Evolutionary conservation across 2,888 invertebrate genomes (phyloP).

Genomic region (Trichopoda pennipes): DNA sequence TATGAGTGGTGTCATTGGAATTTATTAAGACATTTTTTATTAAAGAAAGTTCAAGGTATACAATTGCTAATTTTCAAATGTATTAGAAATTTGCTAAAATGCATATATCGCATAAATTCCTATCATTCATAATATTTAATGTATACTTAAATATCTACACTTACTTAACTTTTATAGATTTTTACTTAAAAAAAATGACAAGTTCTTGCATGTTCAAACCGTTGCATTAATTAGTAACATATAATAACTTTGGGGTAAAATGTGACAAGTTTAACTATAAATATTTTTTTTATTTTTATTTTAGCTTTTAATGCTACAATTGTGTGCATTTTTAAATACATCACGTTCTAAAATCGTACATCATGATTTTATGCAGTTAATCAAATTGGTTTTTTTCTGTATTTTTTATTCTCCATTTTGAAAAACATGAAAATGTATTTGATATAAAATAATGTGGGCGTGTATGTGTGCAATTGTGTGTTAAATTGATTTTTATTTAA

Average conservation of each 20-base stretch:
- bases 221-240: conserved; percentile 19
- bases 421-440: conserved; percentile 35
- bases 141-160: too few species aligned
- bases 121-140: too few species aligned
- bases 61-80: too few species aligned
- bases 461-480: neutral
- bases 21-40: too few species aligned
- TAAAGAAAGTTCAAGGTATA: too few species aligned
- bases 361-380: conserved; percentile 58
- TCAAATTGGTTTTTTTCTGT: conserved; percentile 41
- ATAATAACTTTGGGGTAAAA: conserved; percentile 24
- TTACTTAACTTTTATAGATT: neutral
- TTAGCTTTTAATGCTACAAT: conserved; percentile 41
- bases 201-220: neutral
- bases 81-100: too few species aligned
- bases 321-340: conserved; percentile 43
- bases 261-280: neutral
- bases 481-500: neutral
- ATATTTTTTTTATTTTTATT: neutral
- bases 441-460: conserved; percentile 14
- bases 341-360: conserved; percentile 55
- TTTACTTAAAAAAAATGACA: neutral
- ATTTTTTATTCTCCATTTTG: conserved; percentile 16
- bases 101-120: too few species aligned
- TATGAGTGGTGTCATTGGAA: too few species aligned